A percentile compares a stretch with the other conserved stretches of the same genome.
These are phyloP conservation scores for Acanthococcus lagerstroemiae DNA, from an alignment of 2,888 invertebrate genomes.

Conservation along the genomic window DNA sequence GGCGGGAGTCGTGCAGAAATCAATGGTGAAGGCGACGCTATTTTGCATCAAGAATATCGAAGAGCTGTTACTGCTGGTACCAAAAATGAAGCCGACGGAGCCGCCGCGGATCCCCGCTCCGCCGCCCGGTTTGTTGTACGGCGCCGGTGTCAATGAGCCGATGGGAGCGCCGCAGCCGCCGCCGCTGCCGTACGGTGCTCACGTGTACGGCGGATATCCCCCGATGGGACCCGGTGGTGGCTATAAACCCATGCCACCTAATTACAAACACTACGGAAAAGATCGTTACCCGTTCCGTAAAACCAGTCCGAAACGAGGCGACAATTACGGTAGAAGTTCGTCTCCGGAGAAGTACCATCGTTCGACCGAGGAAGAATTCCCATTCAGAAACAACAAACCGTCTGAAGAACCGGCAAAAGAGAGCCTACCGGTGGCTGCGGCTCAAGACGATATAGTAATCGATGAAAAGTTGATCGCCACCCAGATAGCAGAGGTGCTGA, in stretches of 20 bases:
- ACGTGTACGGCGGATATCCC: not conserved
- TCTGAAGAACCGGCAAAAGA: conserved; percentile 39
- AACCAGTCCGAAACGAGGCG: not conserved
- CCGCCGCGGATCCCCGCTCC: conserved; percentile 6
- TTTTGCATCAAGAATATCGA: conserved; percentile 67
- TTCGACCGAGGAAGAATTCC: not conserved
- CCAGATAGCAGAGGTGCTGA: conserved; percentile 67
- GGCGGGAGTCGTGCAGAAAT: conserved; percentile 54
- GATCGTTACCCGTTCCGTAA: conserved; percentile 13
- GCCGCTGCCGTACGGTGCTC: not conserved
- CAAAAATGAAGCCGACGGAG: conserved; percentile 35
- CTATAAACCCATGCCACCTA: not conserved
- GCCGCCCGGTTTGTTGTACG: conserved; percentile 3
- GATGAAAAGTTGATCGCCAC: conserved; percentile 70
- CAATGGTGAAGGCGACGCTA: conserved; percentile 60
- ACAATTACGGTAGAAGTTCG: not conserved
- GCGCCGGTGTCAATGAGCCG: conserved; percentile 7
- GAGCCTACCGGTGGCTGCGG: conserved; percentile 41
- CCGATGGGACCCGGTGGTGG: not conserved
- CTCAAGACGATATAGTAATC: conserved; percentile 42
- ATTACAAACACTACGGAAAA: not conserved
- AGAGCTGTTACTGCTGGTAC: conserved; percentile 57
- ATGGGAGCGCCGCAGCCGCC: conserved; percentile 31
- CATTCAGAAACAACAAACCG: not conserved
- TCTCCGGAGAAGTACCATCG: not conserved